phyloP scores from a whole-genome alignment of 2,113 vertebrate species.

The Scytalopus superciliaris region DNA sequence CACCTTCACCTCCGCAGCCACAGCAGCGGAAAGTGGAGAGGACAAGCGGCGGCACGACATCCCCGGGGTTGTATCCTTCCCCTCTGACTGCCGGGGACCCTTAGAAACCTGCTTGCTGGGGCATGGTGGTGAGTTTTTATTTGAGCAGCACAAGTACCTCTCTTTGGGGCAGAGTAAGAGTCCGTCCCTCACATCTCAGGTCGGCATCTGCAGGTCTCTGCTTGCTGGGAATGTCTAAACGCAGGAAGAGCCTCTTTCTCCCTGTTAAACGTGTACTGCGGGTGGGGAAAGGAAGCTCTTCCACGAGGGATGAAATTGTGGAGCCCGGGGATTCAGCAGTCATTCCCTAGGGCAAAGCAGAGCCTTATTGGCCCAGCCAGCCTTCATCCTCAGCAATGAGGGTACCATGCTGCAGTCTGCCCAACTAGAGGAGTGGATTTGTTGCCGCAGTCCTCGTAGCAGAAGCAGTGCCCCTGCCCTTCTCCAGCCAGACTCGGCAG shows the following conservation, averaged over 20 bases:
- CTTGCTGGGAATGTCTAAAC: rapidly evolving
- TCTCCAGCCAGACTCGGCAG: neutral
- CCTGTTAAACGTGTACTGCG: neutral
- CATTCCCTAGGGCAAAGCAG: neutral
- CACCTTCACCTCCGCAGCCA: neutral
- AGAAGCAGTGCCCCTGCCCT: neutral
- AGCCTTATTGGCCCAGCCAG: neutral
- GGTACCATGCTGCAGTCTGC: neutral
- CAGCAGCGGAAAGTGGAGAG: rapidly evolving
- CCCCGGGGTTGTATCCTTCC: neutral
- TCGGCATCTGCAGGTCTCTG: neutral
- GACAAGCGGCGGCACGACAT: rapidly evolving
- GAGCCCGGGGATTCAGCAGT: neutral
- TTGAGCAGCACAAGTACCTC: neutral
- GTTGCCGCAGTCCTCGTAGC: neutral
- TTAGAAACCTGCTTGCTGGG: neutral
- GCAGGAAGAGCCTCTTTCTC: neutral
- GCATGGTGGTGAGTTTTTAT: neutral
- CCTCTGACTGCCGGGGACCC: neutral
- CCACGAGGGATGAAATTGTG: neutral
- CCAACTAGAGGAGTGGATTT: rapidly evolving
- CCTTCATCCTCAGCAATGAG: neutral
- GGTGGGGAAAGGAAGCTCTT: neutral
- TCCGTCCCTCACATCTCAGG: neutral
- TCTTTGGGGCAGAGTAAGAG: neutral